A percentile compares a stretch with the other conserved stretches of the same genome.
Evolutionary conservation across 2,797 vertebrate species (phyloP).

Genomic region (Benthosema pterotum): DNA sequence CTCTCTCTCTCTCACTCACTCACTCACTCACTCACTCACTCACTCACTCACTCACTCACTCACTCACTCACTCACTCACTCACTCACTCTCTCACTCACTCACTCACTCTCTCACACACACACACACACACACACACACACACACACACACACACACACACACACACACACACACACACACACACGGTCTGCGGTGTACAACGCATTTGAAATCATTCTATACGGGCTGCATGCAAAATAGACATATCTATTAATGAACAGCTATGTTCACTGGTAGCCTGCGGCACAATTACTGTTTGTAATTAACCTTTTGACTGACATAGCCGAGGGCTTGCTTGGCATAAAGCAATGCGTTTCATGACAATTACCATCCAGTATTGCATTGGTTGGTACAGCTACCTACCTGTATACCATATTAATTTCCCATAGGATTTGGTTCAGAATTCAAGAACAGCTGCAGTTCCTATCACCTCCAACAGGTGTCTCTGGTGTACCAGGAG

Average conservation of each 20-base stretch:
- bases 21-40: no score
- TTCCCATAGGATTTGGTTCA: not conserved
- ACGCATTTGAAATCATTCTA: not conserved
- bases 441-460: conserved; percentile 30
- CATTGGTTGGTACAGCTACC: not conserved
- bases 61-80: no score
- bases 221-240: not conserved
- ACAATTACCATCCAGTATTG: not conserved
- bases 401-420: no score
- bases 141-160: conserved; percentile 4
- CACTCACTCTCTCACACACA: no score
- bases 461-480: conserved; percentile 58
- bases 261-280: not conserved
- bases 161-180: not conserved
- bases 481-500: conserved; percentile 64
- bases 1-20: no score
- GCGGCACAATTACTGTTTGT: not conserved
- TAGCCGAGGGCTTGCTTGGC: not conserved
- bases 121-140: conserved; percentile 21
- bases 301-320: not conserved
- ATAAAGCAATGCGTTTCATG: not conserved
- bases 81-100: no score
- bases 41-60: no score
- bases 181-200: conserved; percentile 1
- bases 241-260: not conserved